phyloP scores from a whole-genome alignment of 2,888 invertebrate genomes.

The Brachypterus glaber region DNA sequence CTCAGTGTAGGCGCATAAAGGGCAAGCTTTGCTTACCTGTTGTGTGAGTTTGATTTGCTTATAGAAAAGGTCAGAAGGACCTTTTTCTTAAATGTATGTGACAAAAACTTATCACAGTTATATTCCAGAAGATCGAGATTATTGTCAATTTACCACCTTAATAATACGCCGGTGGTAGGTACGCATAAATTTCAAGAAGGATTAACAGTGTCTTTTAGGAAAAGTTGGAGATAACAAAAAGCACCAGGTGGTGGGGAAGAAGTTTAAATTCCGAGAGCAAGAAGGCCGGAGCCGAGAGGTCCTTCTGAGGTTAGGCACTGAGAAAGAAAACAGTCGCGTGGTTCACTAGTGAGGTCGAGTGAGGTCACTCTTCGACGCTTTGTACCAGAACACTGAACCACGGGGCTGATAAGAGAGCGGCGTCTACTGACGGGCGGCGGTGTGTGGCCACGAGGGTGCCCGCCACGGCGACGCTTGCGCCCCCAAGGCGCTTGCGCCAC shows the following conservation, averaged over 20 bases:
- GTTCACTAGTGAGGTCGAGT: slow-evolving; percentile 27
- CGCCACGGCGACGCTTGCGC: slow-evolving; percentile 35
- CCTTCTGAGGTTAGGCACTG: slow-evolving; percentile 21
- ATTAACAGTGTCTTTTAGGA: too few relatives aligned
- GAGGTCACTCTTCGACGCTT: slow-evolving; percentile 37
- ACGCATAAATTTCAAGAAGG: too few relatives aligned
- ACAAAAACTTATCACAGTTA: too few relatives aligned
- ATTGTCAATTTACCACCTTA: too few relatives aligned
- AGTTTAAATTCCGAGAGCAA: slow-evolving; percentile 16
- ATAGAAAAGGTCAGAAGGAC: too few relatives aligned
- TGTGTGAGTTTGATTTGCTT: too few relatives aligned
- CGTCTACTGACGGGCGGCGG: slow-evolving; percentile 40
- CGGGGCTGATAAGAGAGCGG: slow-evolving; percentile 36
- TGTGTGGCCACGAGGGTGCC: slow-evolving; percentile 37
- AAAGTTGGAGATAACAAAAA: too few relatives aligned
- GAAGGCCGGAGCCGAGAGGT: slow-evolving; percentile 12
- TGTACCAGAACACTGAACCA: slow-evolving; percentile 38
- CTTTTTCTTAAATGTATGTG: too few relatives aligned
- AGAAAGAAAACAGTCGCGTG: slow-evolving; percentile 21
- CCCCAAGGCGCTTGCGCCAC: slow-evolving; percentile 15
- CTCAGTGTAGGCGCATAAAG: too few relatives aligned
- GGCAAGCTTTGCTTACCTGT: too few relatives aligned
- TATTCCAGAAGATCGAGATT: too few relatives aligned
- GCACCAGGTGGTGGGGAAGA: slow-evolving; percentile 17
- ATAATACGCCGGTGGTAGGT: too few relatives aligned